A percentile compares a stretch with the other conserved stretches of the same genome.
phyloP scores from a whole-genome alignment of 2,888 invertebrate genomes.

The Desoria tigrina region DNA sequence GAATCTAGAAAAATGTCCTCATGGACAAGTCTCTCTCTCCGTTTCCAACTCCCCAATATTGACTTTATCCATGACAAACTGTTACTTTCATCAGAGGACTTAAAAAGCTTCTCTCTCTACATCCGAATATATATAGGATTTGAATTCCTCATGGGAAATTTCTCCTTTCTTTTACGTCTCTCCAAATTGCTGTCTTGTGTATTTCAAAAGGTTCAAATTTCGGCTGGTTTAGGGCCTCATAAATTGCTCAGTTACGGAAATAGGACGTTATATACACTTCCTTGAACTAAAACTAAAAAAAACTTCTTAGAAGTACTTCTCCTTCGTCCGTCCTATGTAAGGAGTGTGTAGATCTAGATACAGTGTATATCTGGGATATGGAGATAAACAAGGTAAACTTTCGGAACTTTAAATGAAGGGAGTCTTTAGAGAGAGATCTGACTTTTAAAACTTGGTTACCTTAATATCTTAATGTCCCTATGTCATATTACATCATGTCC shows the following conservation, averaged over 20 bases:
- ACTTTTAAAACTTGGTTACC: no score
- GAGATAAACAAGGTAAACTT: not conserved
- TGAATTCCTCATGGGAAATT: constrained; percentile 18
- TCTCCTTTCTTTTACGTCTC: constrained; percentile 18
- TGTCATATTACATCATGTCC: no score
- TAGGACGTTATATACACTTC: no score
- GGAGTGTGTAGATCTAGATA: not conserved
- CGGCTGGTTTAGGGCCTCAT: constrained; percentile 6
- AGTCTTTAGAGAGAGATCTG: no score
- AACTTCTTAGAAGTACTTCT: no score
- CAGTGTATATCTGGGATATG: no score
- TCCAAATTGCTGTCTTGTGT: constrained; percentile 11
- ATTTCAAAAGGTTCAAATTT: constrained; percentile 22
- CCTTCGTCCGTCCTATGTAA: not conserved
- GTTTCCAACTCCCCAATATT: constrained; percentile 9
- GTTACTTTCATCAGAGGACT: not conserved
- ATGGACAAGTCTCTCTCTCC: no score
- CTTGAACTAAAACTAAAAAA: no score
- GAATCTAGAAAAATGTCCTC: not conserved
- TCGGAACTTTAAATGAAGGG: no score
- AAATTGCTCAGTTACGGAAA: constrained; percentile 9
- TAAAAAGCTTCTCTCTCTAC: constrained; percentile 9
- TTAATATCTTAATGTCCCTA: no score
- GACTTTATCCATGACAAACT: constrained; percentile 19
- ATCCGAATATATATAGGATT: not conserved